These are phyloP conservation scores for Megaceryle torquata DNA, from an alignment of 2,113 vertebrate species.

Conservation along the genomic window DNA sequence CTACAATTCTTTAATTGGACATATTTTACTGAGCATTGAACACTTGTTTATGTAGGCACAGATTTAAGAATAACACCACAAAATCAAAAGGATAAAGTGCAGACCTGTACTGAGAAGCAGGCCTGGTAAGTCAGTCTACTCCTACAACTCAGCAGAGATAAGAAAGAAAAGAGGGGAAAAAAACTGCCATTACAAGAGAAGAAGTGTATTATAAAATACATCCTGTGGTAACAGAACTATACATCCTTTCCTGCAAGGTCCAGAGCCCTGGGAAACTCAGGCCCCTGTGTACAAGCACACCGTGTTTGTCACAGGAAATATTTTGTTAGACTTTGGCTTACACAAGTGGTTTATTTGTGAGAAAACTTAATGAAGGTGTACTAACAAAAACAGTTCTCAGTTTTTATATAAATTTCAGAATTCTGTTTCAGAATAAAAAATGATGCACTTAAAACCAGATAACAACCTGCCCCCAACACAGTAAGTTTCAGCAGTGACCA, in stretches of 20 bases:
- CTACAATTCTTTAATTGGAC: constrained; percentile 61
- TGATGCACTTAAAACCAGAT: neutral
- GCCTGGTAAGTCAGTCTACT: constrained; percentile 42
- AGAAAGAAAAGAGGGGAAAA: neutral
- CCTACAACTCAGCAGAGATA: neutral
- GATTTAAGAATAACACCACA: constrained; percentile 46
- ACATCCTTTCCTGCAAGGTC: neutral
- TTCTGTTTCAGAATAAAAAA: constrained; percentile 20
- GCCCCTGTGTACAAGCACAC: neutral
- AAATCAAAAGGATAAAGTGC: constrained; percentile 53
- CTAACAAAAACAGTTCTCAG: constrained; percentile 7
- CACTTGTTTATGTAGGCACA: constrained; percentile 31
- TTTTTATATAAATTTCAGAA: neutral
- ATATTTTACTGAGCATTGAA: constrained; percentile 45
- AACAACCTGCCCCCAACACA: neutral
- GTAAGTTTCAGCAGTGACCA: neutral
- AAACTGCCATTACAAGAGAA: constrained; percentile 36
- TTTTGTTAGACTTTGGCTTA: constrained; percentile 7
- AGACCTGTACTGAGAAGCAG: constrained; percentile 29
- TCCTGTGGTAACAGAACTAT: neutral
- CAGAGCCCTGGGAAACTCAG: neutral
- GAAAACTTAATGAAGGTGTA: constrained; percentile 24
- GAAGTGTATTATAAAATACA: neutral
- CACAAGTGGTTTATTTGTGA: constrained; percentile 42
- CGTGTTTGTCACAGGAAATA: neutral